A percentile compares a stretch with the other conserved stretches of the same genome.
phyloP scores from a whole-genome alignment of 2,797 vertebrate genomes.

The Enteromius thamalakanensis region DNA sequence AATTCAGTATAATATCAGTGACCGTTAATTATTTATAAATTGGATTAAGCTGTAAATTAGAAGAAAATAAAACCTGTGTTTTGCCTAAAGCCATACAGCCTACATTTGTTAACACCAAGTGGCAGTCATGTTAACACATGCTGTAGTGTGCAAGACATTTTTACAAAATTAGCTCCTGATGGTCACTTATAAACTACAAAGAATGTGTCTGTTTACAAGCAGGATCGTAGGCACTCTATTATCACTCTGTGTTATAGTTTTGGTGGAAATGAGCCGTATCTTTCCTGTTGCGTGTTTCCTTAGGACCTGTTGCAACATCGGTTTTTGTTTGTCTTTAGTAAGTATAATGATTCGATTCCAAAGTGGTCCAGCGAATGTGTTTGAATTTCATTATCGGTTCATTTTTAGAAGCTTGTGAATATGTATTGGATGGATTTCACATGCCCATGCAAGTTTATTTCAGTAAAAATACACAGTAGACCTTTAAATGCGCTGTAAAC shows the following conservation, averaged over 20 bases:
- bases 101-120: background rate
- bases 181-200: conserved; percentile 43
- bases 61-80: background rate
- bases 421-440: background rate
- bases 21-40: background rate
- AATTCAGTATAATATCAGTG: background rate
- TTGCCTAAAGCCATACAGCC: background rate
- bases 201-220: conserved; percentile 41
- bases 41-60: background rate
- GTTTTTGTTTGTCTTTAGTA: background rate
- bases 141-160: conserved; percentile 16
- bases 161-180: conserved; percentile 36
- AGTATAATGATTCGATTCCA: background rate
- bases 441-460: background rate
- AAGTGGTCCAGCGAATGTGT: background rate
- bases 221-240: background rate
- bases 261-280: conserved; percentile 23
- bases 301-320: background rate
- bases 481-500: conserved; percentile 9
- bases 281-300: conserved; percentile 40
- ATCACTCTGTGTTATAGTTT: conserved; percentile 12
- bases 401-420: background rate
- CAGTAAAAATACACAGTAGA: background rate
- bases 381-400: background rate
- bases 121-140: background rate